Evolutionary conservation across 2,113 vertebrate genomes (phyloP), one percentile per base, ranked within the genome.

Genomic region (Pelobates fuscus): DNA sequence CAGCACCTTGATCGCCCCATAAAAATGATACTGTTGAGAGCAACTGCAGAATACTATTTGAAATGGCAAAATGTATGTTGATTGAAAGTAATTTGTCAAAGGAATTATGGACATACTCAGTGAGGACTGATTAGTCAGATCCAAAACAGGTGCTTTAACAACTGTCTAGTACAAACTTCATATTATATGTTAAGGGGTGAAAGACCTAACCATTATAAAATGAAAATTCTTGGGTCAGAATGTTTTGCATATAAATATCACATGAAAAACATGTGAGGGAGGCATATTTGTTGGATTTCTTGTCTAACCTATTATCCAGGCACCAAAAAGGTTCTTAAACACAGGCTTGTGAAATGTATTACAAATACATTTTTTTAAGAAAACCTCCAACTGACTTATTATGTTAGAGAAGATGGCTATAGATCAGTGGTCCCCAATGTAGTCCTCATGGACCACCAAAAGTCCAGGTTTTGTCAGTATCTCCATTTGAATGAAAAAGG

Each of bases 51-150:
- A 60, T 10, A 15, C 3, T 60, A 27, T 60, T 60, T 60, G 58
- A 60, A 26, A 60, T 60, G 2, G 24, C 24, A 27, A 60, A 24
- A 27, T 60, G 24, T 60, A 1, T 60, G 24, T 6, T 60, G 12
- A 3, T 60, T 60, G 58, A 27, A 24, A 60, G 58, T 60, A 60
- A 60, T 15, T 60, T 60, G 15, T 24, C 58, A 26, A 60, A 60
- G 5, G 5, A 60, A 1, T 26, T 60, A 27, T 60, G 25, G 25
- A 60, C 24, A 60, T 60, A 60, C 27, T 23, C 24, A 2, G 23
- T 60, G 27, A 60, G 10, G 3, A 60, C 58, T 27, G 58, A n/a
- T 24, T 27, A 24, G 24, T 60, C 23, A 23, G 23, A 60, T 60
- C 24, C 24, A 10, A 17, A 60, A 60, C 24, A 60, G 24, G 25